Evolutionary conservation across 2,888 invertebrate species (phyloP), one percentile per base, ranked within the genome.

Genomic region (Colostygia pectinataria): DNA sequence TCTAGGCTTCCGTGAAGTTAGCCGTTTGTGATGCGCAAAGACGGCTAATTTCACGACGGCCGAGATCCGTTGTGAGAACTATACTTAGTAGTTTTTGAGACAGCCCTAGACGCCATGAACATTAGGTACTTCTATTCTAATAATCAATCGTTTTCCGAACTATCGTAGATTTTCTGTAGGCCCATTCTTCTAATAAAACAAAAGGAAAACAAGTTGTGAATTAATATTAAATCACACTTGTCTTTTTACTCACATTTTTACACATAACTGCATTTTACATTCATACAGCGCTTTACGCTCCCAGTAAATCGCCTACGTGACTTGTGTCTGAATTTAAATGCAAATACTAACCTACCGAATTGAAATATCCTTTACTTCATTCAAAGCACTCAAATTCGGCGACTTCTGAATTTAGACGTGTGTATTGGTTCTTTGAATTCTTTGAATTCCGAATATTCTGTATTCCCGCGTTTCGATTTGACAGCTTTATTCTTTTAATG

Each of bases 241-340:
- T 18, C 18, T 66, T 70, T 66, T 62, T 66, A 61, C 53, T 63
- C 59, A 66, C 56, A 67, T 61, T 64, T 61, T 62, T 47, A 47
- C 57, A 43, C 39, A 45, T 51, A 51, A 42, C 42, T 42, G 48
- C 48, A 42, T 65, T 68, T 65, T 55, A 61, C 63, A 68, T 70
- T 63, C 70, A 70, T 65, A 61, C 60, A 56, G 57, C 50, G 58
- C 60, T 56, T 63, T 69, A 66, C 64, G 51, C 54, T 52, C 57
- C 63, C 59, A 64, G 68, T 66, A 68, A 72, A 75, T 68, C 58
- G 63, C 53, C 59, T 71, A 79, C 78, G 79, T 79, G 80, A 67
- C 58, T 49, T 50, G 71, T 57, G 40, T 73, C 46, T 55, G 37
- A 66, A 74, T 52, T 50, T 45, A 53, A 52, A 57, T 57, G 57